These are phyloP conservation scores for Leucosticte australis DNA, from an alignment of 2,113 vertebrate genomes.

Conservation along the genomic window DNA sequence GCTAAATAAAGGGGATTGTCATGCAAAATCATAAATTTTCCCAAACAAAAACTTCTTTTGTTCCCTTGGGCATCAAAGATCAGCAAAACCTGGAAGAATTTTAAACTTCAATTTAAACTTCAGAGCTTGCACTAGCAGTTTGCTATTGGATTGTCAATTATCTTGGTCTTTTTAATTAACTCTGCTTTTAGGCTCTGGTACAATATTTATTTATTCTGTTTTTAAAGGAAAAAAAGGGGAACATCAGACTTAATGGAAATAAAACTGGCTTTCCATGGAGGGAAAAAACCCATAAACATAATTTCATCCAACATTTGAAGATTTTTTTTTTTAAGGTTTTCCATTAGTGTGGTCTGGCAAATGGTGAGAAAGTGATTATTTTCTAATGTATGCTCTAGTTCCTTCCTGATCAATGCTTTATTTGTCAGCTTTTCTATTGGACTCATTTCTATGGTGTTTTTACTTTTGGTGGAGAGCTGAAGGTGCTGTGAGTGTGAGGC, in stretches of 20 bases:
- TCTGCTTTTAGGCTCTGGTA: not conserved
- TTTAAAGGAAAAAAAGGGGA: not conserved
- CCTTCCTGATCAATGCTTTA: not conserved
- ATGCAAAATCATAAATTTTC: not conserved
- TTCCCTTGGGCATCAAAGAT: conserved; percentile 28
- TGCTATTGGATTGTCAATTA: conserved; percentile 33
- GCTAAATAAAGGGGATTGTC: not conserved
- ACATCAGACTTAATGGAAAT: not conserved
- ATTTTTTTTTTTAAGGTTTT: not conserved
- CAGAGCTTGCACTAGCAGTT: not conserved
- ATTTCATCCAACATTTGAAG: not conserved
- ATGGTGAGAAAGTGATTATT: not conserved
- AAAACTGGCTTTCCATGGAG: not conserved
- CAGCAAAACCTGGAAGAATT: conserved; percentile 24
- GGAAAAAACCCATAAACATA: not conserved
- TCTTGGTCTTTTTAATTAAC: conserved; percentile 47
- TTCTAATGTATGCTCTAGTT: not conserved
- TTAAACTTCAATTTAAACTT: conserved; percentile 33
- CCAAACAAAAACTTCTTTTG: not conserved
- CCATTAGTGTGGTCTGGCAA: not conserved
- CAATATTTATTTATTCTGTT: not conserved
- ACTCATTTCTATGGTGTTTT: not conserved
- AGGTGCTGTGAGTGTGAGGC: not conserved
- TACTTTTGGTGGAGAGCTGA: not conserved
- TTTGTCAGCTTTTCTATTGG: not conserved